phyloP scores from a whole-genome alignment of 2,113 vertebrate species.

The Corynorhinus townsendii region DNA sequence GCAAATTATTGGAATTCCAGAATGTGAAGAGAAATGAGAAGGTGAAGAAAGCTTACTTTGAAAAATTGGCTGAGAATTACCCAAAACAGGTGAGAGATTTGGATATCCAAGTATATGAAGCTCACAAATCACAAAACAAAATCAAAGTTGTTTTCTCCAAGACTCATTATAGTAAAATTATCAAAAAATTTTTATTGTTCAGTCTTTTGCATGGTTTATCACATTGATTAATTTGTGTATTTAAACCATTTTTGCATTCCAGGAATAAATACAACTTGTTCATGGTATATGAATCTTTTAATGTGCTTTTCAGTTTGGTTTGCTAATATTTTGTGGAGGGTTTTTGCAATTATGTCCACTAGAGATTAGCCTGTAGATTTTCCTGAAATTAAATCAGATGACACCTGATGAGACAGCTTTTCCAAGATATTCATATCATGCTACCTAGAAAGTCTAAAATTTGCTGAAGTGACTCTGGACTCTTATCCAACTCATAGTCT shows the following conservation, averaged over 20 bases:
- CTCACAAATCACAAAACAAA: background rate
- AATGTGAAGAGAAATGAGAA: background rate
- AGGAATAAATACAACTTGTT: background rate
- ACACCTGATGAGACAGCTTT: background rate
- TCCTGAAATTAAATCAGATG: background rate
- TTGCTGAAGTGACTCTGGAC: background rate
- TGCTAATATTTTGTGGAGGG: background rate
- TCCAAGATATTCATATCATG: background rate
- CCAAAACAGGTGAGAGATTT: background rate
- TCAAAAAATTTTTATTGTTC: background rate
- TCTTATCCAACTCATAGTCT: background rate
- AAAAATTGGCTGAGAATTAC: background rate
- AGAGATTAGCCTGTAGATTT: background rate
- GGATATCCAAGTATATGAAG: background rate
- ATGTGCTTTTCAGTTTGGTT: background rate
- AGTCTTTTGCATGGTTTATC: background rate
- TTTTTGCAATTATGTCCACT: background rate
- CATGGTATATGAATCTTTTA: background rate
- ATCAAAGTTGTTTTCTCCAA: background rate
- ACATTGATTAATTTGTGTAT: background rate
- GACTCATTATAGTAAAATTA: background rate
- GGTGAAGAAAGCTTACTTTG: background rate
- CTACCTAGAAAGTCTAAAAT: background rate
- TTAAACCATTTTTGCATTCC: background rate
- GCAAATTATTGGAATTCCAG: background rate